Conservation (phyloP, 2,797 vertebrate genomes). For the Ceyx erithaca region DNA sequence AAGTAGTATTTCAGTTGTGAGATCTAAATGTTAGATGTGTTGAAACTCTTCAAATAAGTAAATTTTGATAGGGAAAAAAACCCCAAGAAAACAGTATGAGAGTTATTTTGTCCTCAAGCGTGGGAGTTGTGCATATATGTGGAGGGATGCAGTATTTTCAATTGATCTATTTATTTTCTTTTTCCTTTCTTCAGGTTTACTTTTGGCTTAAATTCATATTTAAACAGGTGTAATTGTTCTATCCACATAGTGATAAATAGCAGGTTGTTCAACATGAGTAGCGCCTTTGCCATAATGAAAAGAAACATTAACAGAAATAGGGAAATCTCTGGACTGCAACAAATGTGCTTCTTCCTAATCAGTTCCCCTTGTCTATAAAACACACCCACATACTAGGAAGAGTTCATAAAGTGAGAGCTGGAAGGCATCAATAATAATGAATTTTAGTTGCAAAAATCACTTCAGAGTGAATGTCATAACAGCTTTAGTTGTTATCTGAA, state of each 20-base stretch:
- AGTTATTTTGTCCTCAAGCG: not conserved
- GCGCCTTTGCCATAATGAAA: conserved; percentile 1
- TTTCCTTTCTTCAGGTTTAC: not conserved
- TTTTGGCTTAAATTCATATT: not conserved
- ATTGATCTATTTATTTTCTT: not conserved
- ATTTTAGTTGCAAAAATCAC: not conserved
- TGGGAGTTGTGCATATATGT: not conserved
- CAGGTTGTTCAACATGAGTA: not conserved
- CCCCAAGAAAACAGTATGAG: not conserved
- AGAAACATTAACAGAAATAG: not conserved
- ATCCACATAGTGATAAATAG: not conserved
- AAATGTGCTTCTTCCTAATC: not conserved
- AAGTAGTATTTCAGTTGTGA: not conserved
- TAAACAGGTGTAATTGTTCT: not conserved
- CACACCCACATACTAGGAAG: not conserved
- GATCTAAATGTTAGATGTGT: not conserved
- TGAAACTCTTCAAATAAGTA: not conserved
- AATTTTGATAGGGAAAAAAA: not conserved
- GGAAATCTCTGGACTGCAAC: not conserved
- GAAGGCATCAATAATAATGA: not conserved
- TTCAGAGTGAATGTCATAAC: not conserved
- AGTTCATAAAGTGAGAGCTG: not conserved
- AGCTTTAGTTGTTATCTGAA: not conserved
- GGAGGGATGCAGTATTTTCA: not conserved
- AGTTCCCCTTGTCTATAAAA: not conserved